Percentiles rank a stretch among this genome's conserved stretches.
Evolutionary conservation across 1,140 invertebrate species (phyloP).

Genomic region (Ips nitidus): DNA sequence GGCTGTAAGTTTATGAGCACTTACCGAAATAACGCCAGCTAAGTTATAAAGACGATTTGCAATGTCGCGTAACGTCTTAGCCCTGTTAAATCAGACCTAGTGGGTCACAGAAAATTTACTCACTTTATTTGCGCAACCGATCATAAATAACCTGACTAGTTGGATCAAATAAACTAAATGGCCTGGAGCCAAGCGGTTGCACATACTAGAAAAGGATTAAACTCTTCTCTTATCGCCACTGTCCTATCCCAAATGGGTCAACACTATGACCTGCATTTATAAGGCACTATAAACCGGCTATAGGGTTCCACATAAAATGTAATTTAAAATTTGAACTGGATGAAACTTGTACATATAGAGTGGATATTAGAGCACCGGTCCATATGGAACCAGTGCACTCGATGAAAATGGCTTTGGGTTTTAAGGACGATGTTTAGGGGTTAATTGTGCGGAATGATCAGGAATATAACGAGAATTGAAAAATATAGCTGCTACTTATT

Average conservation of each 20-base stretch:
- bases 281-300: conserved; percentile 12
- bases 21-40: no score
- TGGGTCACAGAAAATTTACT: conserved; percentile 10
- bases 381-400: background rate
- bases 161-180: conserved; percentile 39
- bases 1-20: no score
- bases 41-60: background rate
- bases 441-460: no score
- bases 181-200: conserved; percentile 34
- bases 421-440: no score
- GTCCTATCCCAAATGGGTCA: conserved; percentile 35
- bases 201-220: conserved; percentile 34
- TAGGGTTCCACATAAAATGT: conserved; percentile 6
- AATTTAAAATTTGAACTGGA: conserved; percentile 11
- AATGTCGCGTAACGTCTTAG: conserved; percentile 5
- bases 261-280: conserved; percentile 33
- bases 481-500: no score
- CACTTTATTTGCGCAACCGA: conserved; percentile 11
- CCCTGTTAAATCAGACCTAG: conserved; percentile 10
- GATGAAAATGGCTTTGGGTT: background rate
- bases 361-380: conserved; percentile 1
- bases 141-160: conserved; percentile 37
- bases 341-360: conserved; percentile 7
- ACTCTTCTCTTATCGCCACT: conserved; percentile 31
- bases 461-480: no score